Evolutionary conservation across 1,140 invertebrate species (phyloP).

Genomic region (Archivesica marissinica): DNA sequence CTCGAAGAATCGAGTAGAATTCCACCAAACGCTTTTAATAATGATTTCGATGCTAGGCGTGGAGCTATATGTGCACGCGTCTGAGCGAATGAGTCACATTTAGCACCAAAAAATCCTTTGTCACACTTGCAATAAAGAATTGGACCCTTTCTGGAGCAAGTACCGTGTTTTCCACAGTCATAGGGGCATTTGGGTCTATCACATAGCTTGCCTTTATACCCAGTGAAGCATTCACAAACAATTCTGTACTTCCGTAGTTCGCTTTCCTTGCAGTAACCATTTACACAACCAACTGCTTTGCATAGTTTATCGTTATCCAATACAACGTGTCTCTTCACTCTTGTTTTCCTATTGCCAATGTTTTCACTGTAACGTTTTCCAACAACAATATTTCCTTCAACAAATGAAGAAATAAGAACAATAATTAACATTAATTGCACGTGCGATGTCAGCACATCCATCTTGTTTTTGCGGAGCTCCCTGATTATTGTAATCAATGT

Average conservation of each 20-base stretch:
- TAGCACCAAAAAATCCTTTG: constrained; percentile 31
- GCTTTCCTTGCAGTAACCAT: constrained; percentile 52
- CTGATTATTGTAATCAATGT: neutral
- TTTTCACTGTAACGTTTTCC: neutral
- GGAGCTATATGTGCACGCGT: neutral
- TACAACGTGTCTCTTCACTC: constrained; percentile 33
- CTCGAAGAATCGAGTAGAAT: neutral
- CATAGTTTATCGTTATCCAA: constrained; percentile 46
- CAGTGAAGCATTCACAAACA: constrained; percentile 57
- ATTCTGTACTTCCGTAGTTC: constrained; percentile 51
- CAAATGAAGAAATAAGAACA: neutral
- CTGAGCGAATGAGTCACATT: constrained; percentile 21
- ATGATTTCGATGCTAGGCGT: neutral
- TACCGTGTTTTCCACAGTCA: constrained; percentile 48
- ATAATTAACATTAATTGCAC: neutral
- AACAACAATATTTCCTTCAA: neutral
- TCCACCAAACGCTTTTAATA: neutral
- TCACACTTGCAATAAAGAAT: constrained; percentile 53
- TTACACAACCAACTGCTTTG: constrained; percentile 54
- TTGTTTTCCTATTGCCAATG: neutral
- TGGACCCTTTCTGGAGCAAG: constrained; percentile 27
- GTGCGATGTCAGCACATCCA: neutral
- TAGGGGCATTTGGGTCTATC: constrained; percentile 46
- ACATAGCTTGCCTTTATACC: constrained; percentile 57
- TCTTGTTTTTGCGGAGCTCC: neutral